Percentiles rank a stretch among this genome's conserved stretches.
Conservation (phyloP, 2,113 vertebrate genomes). For the Cyrtonyx montezumae region DNA sequence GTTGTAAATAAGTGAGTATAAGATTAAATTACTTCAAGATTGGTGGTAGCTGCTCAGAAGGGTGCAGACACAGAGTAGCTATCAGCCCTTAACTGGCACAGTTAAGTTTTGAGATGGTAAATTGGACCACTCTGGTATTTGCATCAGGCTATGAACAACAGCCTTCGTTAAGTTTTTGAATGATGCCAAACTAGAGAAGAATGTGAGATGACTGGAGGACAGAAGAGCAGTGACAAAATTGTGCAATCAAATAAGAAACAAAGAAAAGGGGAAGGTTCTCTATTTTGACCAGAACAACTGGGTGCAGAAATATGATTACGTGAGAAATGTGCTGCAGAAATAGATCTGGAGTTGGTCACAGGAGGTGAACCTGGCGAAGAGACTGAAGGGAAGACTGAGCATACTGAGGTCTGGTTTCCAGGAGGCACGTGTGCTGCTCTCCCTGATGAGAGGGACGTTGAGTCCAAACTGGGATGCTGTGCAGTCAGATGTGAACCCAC, state of each 20-base stretch:
- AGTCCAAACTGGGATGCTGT: neutral
- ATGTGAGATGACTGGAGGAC: neutral
- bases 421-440: neutral
- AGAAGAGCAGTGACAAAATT: neutral
- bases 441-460: neutral
- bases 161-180: neutral
- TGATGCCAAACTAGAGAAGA: neutral
- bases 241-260: neutral
- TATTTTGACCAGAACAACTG: neutral
- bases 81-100: neutral
- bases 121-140: neutral
- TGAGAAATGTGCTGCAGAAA: accelerated
- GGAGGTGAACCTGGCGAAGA: neutral
- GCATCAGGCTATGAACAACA: neutral
- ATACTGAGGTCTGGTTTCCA: accelerated
- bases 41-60: neutral
- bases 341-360: neutral
- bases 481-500: neutral
- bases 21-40: neutral
- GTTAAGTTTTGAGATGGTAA: neutral
- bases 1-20: neutral
- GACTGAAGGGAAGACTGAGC: neutral
- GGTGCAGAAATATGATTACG: neutral
- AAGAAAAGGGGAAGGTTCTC: neutral
- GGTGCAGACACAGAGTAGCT: neutral